Percentiles rank a stretch among this genome's conserved stretches.
phyloP scores from a whole-genome alignment of 2,888 invertebrate species.

The Biston stratarius region DNA sequence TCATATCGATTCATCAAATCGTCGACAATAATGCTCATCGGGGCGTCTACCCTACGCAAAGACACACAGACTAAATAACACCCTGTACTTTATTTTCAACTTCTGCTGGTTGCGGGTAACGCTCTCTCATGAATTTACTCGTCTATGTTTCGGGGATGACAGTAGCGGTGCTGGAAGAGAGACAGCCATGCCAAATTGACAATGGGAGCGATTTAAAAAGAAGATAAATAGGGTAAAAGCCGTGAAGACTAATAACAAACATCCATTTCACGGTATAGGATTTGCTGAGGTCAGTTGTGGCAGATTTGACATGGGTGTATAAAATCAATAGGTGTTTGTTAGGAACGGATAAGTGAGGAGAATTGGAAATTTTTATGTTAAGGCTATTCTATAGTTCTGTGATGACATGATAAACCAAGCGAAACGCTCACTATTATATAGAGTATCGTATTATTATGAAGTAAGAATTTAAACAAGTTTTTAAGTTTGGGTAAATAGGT shows the following conservation, averaged over 20 bases:
- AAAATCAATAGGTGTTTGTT: slow-evolving; percentile 52
- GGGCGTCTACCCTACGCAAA: slow-evolving; percentile 68
- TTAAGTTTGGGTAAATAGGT: too few species aligned
- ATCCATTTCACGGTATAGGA: slow-evolving; percentile 77
- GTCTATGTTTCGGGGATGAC: slow-evolving; percentile 54
- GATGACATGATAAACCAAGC: slow-evolving; percentile 21
- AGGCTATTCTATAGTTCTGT: slow-evolving; percentile 10
- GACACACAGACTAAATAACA: slow-evolving; percentile 53
- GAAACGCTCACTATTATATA: neutral
- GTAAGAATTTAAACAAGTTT: too few species aligned
- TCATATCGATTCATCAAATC: slow-evolving; percentile 79
- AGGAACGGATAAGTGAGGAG: slow-evolving; percentile 43
- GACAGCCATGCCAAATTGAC: slow-evolving; percentile 79
- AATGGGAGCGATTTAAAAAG: slow-evolving; percentile 80
- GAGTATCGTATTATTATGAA: too few species aligned
- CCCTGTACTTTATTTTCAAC: slow-evolving; percentile 34
- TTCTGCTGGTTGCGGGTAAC: slow-evolving; percentile 46
- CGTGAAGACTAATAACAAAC: slow-evolving; percentile 83
- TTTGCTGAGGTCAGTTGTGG: slow-evolving; percentile 67
- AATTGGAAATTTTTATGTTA: slow-evolving; percentile 24
- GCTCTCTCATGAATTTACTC: slow-evolving; percentile 38
- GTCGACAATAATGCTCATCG: slow-evolving; percentile 72
- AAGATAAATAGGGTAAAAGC: slow-evolving; percentile 80
- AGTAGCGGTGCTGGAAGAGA: slow-evolving; percentile 62
- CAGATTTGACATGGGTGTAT: slow-evolving; percentile 69